phyloP scores from a whole-genome alignment of 2,113 vertebrate species.

The Elephas maximus region DNA sequence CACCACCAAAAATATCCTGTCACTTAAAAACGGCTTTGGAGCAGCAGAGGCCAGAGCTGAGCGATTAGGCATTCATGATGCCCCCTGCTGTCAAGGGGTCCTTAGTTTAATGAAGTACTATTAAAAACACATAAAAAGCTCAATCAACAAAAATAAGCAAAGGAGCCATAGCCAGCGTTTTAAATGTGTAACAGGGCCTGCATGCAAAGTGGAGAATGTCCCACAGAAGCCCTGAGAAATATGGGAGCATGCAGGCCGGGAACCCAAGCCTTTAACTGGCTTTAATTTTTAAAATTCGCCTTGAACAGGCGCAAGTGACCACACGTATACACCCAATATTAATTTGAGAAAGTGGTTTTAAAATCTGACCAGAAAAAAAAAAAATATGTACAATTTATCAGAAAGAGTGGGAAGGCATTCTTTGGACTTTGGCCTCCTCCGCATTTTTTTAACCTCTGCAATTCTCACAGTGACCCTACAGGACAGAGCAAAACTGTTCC shows the following conservation, averaged over 20 bases:
- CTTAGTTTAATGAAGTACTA: constrained; percentile 74
- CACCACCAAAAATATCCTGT: not conserved
- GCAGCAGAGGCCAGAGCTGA: not conserved
- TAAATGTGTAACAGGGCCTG: not conserved
- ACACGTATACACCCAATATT: not conserved
- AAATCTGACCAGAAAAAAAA: not conserved
- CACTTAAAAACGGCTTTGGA: constrained; percentile 34
- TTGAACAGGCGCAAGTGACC: not conserved
- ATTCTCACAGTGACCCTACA: not conserved
- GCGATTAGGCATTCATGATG: constrained; percentile 18
- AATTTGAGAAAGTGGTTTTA: not conserved
- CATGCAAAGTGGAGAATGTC: fast-evolving
- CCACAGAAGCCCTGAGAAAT: fast-evolving
- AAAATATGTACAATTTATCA: not conserved
- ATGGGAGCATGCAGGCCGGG: fast-evolving
- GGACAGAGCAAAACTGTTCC: too few relatives aligned
- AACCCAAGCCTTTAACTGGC: not conserved
- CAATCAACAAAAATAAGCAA: constrained; percentile 65
- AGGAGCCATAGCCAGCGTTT: not conserved
- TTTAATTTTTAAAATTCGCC: not conserved
- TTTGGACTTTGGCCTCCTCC: not conserved
- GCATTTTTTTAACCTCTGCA: not conserved
- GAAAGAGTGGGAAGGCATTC: not conserved
- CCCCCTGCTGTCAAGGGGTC: not conserved
- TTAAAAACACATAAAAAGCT: constrained; percentile 75